A percentile compares a stretch with the other conserved stretches of the same genome.
Evolutionary conservation across 2,888 invertebrate genomes (phyloP).

Genomic region (Mesorhabditis belari): DNA sequence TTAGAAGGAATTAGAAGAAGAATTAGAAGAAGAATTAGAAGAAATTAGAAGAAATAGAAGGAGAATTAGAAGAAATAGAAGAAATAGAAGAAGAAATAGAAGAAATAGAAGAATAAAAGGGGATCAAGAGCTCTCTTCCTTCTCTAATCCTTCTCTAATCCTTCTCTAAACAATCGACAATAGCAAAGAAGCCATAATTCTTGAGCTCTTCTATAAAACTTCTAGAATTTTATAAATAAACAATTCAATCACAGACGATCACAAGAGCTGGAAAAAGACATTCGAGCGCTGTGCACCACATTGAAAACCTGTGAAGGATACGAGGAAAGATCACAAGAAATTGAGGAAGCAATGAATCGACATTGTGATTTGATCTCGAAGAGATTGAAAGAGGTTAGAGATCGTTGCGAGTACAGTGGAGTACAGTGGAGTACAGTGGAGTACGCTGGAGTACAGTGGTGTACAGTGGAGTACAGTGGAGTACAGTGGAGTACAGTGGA

Average conservation of each 20-base stretch:
- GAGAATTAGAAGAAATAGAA: background rate
- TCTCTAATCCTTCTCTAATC: no score
- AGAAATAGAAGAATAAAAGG: background rate
- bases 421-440: no score
- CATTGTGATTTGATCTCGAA: background rate
- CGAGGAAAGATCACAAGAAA: background rate
- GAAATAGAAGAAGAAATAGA: background rate
- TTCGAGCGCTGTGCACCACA: background rate
- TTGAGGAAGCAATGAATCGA: background rate
- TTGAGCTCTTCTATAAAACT: no score
- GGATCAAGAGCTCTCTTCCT: no score
- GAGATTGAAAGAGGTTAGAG: background rate
- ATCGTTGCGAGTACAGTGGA: background rate
- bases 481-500: background rate
- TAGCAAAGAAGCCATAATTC: no score
- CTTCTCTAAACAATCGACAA: no score
- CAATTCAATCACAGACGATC: background rate
- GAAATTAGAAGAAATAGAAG: background rate
- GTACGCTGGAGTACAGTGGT: no score
- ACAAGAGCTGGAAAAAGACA: background rate
- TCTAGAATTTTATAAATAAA: no score
- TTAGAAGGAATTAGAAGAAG: background rate
- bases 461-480: background rate
- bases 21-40: background rate
- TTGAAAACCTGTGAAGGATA: background rate